Conservation (phyloP, 2,888 invertebrate species). For the Papilio elwesi region DNA sequence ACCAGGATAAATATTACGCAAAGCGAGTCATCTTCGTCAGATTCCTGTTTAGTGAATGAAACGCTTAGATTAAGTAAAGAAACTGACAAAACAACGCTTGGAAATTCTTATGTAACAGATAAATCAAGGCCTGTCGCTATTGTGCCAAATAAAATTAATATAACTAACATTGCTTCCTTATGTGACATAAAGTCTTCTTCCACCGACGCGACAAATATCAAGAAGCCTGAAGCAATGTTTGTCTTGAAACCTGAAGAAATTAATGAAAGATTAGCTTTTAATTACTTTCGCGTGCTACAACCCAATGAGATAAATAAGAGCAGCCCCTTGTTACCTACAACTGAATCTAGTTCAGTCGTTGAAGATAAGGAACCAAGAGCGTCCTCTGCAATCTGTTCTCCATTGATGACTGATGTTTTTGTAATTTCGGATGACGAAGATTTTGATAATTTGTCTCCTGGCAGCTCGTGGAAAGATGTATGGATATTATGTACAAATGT, state of each 20-base stretch:
- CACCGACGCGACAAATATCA: constrained; percentile 33
- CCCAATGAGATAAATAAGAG: constrained; percentile 3
- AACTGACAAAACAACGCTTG: not conserved
- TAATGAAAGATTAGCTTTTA: constrained; percentile 57
- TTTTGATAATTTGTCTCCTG: constrained; percentile 26
- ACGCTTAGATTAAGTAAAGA: not conserved
- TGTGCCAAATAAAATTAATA: constrained; percentile 62
- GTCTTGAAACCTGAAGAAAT: constrained; percentile 79
- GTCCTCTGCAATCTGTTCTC: constrained; percentile 48
- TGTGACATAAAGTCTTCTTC: constrained; percentile 18
- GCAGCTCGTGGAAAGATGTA: constrained; percentile 51
- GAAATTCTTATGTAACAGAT: not conserved
- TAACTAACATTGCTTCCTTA: constrained; percentile 38
- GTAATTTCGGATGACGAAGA: constrained; percentile 57
- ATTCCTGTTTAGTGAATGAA: constrained; percentile 1
- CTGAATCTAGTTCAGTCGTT: constrained; percentile 50
- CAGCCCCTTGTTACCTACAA: not conserved
- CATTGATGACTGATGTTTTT: constrained; percentile 48
- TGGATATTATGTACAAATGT: constrained; percentile 66
- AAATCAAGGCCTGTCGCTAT: constrained; percentile 49
- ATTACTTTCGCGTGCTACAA: constrained; percentile 32
- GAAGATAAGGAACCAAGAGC: constrained; percentile 56
- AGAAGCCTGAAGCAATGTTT: constrained; percentile 62
- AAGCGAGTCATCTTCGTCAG: not conserved
- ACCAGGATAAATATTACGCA: not conserved